A percentile compares a stretch with the other conserved stretches of the same genome.
Conservation (phyloP, 2,797 vertebrate species). For the Rhynchonycteris naso region DNA sequence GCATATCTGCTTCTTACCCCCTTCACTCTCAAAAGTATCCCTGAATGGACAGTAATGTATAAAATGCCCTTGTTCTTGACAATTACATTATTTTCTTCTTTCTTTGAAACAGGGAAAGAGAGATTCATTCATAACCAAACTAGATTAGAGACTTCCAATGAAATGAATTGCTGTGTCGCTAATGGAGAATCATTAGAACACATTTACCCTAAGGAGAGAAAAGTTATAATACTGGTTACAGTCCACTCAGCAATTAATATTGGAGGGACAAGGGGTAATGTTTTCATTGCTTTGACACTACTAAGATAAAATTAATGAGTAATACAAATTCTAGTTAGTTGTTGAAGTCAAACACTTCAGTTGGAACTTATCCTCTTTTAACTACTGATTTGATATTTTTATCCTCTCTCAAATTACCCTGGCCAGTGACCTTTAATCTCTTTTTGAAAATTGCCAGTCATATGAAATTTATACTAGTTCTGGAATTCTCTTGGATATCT, state of each 20-base stretch:
- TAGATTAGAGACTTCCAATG: neutral
- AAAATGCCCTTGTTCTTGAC: neutral
- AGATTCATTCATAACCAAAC: neutral
- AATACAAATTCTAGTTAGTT: slow-evolving; percentile 1
- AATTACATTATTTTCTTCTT: neutral
- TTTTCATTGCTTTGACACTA: neutral
- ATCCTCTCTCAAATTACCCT: neutral
- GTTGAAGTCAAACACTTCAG: neutral
- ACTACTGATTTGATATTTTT: neutral
- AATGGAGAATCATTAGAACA: neutral
- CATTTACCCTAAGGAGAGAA: neutral
- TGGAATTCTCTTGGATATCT: neutral
- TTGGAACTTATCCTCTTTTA: neutral
- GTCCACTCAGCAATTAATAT: neutral
- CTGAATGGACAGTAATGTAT: neutral
- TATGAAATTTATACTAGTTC: neutral
- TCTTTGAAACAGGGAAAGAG: neutral
- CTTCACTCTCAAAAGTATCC: neutral
- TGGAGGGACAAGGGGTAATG: neutral
- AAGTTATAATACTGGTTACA: slow-evolving; percentile 11
- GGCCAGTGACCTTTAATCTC: neutral
- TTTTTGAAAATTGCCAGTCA: neutral
- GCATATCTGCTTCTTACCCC: neutral
- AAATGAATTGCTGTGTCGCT: neutral
- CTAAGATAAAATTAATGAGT: neutral